Evolutionary conservation across 1,140 invertebrate genomes (phyloP).

Genomic region (Agrilus planipennis): DNA sequence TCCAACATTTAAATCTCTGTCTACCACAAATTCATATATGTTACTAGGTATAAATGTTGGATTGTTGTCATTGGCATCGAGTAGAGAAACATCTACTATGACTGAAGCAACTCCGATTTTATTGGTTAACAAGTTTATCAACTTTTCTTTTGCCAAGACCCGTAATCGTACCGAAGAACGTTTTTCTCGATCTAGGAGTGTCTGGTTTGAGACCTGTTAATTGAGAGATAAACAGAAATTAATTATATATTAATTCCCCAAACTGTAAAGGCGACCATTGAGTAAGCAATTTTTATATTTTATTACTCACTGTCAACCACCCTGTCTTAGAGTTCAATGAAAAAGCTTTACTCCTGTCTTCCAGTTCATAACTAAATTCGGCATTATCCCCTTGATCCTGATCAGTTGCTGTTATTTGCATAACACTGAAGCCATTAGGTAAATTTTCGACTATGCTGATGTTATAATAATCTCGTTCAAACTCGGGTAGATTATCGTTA

Average conservation of each 20-base stretch:
- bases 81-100: conserved; percentile 60
- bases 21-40: conserved; percentile 63
- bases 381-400: conserved; percentile 73
- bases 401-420: conserved; percentile 69
- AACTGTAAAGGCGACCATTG: conserved; percentile 2
- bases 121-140: conserved; percentile 44
- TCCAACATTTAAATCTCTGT: conserved; percentile 51
- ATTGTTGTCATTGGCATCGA: conserved; percentile 81
- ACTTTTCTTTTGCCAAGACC: conserved; percentile 64
- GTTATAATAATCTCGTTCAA: conserved; percentile 79
- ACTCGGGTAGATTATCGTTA: conserved; percentile 74
- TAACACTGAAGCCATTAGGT: conserved; percentile 73
- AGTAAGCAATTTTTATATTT: no score
- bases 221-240: conserved; percentile 5
- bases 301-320: conserved; percentile 65
- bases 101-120: conserved; percentile 47
- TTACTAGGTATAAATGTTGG: conserved; percentile 72
- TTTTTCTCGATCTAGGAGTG: conserved; percentile 64
- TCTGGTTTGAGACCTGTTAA: conserved; percentile 42
- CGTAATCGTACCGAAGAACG: conserved; percentile 54
- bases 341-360: conserved; percentile 64
- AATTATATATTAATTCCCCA: conserved; percentile 6
- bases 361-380: conserved; percentile 67
- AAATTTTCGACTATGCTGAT: conserved; percentile 86
- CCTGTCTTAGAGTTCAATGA: conserved; percentile 64